Evolutionary conservation across 2,797 vertebrate genomes (phyloP), one percentile per base, ranked within the genome.

Genomic region (Florisuga fusca): DNA sequence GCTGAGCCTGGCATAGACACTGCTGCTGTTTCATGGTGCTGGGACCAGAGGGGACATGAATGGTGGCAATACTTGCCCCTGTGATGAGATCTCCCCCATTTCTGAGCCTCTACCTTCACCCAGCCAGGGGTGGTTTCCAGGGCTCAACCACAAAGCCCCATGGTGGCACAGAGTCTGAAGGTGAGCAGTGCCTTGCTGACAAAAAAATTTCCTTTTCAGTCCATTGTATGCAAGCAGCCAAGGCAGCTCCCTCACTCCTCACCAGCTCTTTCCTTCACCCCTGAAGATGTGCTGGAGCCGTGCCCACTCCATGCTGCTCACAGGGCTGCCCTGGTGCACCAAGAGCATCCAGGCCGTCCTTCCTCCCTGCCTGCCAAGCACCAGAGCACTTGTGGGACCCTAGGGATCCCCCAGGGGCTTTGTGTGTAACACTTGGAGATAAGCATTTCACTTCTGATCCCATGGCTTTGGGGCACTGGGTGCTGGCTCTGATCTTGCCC

Each of bases 231-330:
- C 67, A 55, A 51, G 48, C n/a, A 36, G 33, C 38, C 0, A 0
- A 84, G 69, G 54, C 21, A 1, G 34, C 31, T 62, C 75, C 34
- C 51, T 72, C 0, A 0, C 66, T 88, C 48, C 62, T 34, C 53
- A 41, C 15, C 9, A 0, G 31, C 36, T 59, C 64, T 36, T 9
- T 8, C 57, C 27, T 7, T 5, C 1, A 1, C 3, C 63, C 7
- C 51, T 9, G 48, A 14, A 15, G 48, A 23, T 12, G 25, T 51
- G 50, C 50, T 22, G 21, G 51, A 73, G 68, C 71, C 4, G 2
- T 80, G 68, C 76, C 51, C 2, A 1, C 38, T 41, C 27, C 0
- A 0, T 66, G 73, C 16, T 2, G 0, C 31, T 75, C 1, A 0
- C 36, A 16, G 19, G 75, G 31, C 33, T 73, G 45, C 5, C 11